Base-by-base conservation (phyloP, 2,797 vertebrate species). In the Schizopygopsis pylzovi region DNA sequence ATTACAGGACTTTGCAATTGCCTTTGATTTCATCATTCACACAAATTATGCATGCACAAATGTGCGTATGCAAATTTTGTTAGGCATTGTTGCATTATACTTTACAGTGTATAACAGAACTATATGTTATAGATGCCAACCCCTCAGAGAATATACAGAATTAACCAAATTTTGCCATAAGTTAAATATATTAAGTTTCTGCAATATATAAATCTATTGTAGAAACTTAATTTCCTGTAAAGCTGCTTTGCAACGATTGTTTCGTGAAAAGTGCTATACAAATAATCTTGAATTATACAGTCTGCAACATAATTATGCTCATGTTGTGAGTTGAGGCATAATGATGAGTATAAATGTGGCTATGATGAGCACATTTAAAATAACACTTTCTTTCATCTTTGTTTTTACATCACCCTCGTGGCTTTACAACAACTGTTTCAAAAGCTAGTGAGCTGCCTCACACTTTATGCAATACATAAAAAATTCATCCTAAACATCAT, bases 11-110 rank as follows among this genome's bases (percentile, higher is more conserved):
- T 63, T 43, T 73, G 68, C 67, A 79, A 39, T 85, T 85, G 41
- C 84, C 37, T 81, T 75, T 75, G 43, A 67, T 81, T 73, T 81
- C 68, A 63, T 80, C 54, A 85, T 85, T 45, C 54, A 65, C 22
- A 25, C 28, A 81, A 20, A 63, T 72, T 59, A 22, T 85, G 41
- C 84, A 75, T 85, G 67, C 16, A 37, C 11, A 85, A 79, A 85
- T 47, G 72, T 67, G 4, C 39, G 13, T 20, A 78, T 56, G 49
- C 65, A 15, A n/a, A 68, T 70, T 56, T 83, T 39, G 37, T 84
- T 33, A 37, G 12, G 37, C 37, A 45, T 84, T 78, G 61, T 79
- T 79, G 56, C 45, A 28, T 47, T 45, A 65, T 47, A 76, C 12
- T 84, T 67, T 59, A 59, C 49, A 70, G 75, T 37, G 63, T 56